Evolutionary conservation across 2,113 vertebrate species (phyloP), one percentile per base, ranked within the genome.

Genomic region (Onychostruthus taczanowskii): DNA sequence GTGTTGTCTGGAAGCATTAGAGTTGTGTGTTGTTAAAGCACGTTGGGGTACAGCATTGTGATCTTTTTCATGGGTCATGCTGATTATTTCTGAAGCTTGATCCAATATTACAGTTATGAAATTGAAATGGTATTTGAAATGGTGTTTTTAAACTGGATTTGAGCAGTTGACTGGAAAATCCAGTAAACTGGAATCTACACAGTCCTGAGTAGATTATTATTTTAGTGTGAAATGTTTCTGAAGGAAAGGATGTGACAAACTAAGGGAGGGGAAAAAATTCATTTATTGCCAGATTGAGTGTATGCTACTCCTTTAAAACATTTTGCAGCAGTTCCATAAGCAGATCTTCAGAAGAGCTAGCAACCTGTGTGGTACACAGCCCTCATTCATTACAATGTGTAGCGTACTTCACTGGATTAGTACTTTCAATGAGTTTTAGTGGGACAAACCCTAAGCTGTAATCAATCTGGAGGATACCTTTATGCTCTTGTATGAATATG

Each of bases 91-190:
- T 66, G 66, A 85, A 88, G 33, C 11, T 74, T 61, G 11, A 43
- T 72, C 24, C 69, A 26, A 49, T 87, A 35, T 52, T 85, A 13
- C n/a, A 53, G 12, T 43, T 94, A 43, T 5, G 77, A 74, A 87
- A 47, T 37, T 15, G 17, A 63, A 95, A 81, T 41, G 11, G 10
- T 82, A 63, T 83, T 94, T 92, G 18, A 59, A 92, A 87, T 50
- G 12, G 9, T 83, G 67, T 84, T 94, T 91, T 55, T n/a, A 44
- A 68, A 77, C 19, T 61, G 33, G 14, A 27, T 89, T 87, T 90
- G 58, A 89, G 26, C 70, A 80, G 27, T 27, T 26, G 35, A 61
- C 58, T 61, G 35, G 58, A 37, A 61, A 61, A 39, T 61, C 58
- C 11, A 37, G 58, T 61, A 27, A 61, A 37, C 35, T 61, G 35